Percentiles rank a stretch among this genome's conserved stretches.
Conservation (phyloP, 2,113 vertebrate species). For the Stegostoma tigrinum region DNA sequence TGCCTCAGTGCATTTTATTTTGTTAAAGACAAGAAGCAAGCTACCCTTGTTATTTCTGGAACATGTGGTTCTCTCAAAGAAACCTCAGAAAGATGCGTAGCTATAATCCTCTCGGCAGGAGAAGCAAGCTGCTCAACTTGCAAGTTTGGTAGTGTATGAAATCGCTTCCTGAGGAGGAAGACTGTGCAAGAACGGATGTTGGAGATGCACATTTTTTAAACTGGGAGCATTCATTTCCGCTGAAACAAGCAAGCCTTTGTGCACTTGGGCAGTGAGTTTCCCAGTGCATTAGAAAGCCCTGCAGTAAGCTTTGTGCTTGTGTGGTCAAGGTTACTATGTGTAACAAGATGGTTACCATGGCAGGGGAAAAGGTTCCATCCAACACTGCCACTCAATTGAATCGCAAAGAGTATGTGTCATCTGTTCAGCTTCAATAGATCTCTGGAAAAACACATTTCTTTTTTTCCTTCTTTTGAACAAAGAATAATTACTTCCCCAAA, state of each 20-base stretch:
- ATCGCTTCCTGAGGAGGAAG: constrained; percentile 31
- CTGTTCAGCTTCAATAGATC: not conserved
- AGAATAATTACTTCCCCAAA: constrained; percentile 23
- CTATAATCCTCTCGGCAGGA: not conserved
- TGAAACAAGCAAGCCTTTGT: constrained; percentile 38
- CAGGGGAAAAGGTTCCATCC: constrained; percentile 22
- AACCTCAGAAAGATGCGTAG: not conserved
- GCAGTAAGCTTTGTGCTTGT: constrained; percentile 39
- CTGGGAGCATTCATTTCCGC: constrained; percentile 8
- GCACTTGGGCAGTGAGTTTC: not conserved
- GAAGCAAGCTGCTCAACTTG: not conserved
- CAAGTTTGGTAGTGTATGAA: not conserved
- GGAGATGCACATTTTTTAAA: constrained; percentile 20
- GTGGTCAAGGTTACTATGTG: constrained; percentile 35
- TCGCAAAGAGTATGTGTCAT: constrained; percentile 12
- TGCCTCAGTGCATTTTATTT: not conserved
- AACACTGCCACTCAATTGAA: not conserved
- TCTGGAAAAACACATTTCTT: not conserved
- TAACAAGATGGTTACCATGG: constrained; percentile 23
- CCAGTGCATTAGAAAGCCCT: not conserved
- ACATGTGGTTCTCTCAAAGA: not conserved
- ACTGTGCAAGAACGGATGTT: not conserved
- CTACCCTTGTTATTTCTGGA: not conserved
- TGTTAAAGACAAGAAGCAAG: not conserved
- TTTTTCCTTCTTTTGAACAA: constrained; percentile 16